phyloP scores from a whole-genome alignment of 2,113 vertebrate species.

The Balaeniceps rex region DNA sequence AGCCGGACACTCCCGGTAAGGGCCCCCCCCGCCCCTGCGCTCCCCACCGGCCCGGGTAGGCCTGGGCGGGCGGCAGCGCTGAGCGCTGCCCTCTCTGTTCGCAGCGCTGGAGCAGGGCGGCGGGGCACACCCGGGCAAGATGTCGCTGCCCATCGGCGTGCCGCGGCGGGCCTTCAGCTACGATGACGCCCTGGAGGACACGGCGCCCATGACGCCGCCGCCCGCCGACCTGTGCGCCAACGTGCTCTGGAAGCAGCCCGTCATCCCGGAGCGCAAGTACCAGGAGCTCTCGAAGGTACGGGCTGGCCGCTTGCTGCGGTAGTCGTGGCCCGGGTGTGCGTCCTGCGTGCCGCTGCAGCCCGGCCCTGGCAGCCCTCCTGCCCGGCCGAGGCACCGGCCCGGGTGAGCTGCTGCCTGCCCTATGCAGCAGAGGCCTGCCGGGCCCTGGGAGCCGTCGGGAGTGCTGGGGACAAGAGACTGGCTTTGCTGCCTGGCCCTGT shows the following conservation, averaged over 20 bases:
- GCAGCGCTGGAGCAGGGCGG: constrained; percentile 75
- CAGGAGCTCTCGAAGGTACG: constrained; percentile 82
- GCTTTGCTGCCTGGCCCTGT: background rate
- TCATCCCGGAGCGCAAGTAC: constrained; percentile 88
- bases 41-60: background rate
- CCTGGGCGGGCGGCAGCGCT: background rate
- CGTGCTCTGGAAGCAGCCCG: constrained; percentile 85
- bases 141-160: constrained; percentile 82
- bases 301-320: background rate
- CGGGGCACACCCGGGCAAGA: constrained; percentile 69
- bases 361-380: background rate
- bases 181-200: constrained; percentile 85
- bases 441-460: background rate
- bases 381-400: background rate
- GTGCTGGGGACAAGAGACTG: background rate
- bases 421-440: background rate
- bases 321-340: background rate
- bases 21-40: too few species aligned
- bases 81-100: constrained; percentile 57
- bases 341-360: too few species aligned
- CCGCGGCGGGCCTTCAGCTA: constrained; percentile 84
- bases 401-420: too few species aligned
- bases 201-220: constrained; percentile 84
- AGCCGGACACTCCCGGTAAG: constrained; percentile 77
- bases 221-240: constrained; percentile 79